Conservation (phyloP, 2,888 invertebrate species). For the Xylota sylvarum region DNA sequence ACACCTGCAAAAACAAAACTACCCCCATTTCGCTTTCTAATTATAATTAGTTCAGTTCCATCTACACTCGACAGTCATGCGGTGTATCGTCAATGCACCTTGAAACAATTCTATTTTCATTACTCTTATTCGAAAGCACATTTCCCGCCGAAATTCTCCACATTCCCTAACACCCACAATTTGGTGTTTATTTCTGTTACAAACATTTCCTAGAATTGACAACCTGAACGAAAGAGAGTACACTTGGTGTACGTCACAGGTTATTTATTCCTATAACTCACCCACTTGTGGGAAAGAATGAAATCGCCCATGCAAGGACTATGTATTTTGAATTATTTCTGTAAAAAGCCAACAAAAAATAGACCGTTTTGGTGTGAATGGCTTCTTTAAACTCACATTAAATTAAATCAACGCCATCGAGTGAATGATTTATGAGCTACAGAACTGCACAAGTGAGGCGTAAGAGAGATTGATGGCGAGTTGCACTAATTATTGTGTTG, state of each 20-base stretch:
- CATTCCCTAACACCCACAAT: constrained; percentile 51
- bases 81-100: constrained; percentile 6
- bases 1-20: constrained; percentile 1
- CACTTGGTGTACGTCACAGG: constrained; percentile 33
- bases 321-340: constrained; percentile 21
- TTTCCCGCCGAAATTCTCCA: constrained; percentile 50
- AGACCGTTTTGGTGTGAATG: constrained; percentile 54
- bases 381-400: constrained; percentile 62
- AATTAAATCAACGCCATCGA: constrained; percentile 61
- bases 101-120: constrained; percentile 57
- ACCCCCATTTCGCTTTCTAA: constrained; percentile 14
- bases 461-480: constrained; percentile 58
- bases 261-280: constrained; percentile 32
- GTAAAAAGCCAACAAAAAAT: constrained; percentile 1
- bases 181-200: constrained; percentile 53
- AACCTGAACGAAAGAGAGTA: constrained; percentile 15
- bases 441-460: constrained; percentile 6
- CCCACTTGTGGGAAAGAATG: constrained; percentile 12
- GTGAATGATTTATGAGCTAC: constrained; percentile 70
- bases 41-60: constrained; percentile 37
- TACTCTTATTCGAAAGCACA: constrained; percentile 34
- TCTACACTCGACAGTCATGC: constrained; percentile 5
- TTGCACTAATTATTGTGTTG: constrained; percentile 71
- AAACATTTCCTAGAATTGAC: constrained; percentile 50
- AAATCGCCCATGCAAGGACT: constrained; percentile 42